These are phyloP conservation scores for Opisthocomus hoazin DNA, from an alignment of 2,113 vertebrate genomes.

Conservation along the genomic window DNA sequence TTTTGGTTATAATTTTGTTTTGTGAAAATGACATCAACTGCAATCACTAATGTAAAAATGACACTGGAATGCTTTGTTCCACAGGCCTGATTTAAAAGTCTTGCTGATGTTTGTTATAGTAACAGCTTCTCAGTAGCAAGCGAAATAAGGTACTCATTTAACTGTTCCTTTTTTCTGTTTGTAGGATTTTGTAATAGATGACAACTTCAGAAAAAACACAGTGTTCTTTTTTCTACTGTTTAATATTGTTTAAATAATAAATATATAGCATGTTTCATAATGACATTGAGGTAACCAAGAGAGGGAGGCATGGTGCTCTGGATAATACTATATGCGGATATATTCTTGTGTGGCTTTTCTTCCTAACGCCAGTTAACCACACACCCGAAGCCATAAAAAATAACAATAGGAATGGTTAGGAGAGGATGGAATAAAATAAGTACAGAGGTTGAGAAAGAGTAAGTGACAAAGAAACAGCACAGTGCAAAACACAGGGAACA, in stretches of 20 bases:
- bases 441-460: not conserved
- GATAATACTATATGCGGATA: not conserved
- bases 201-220: not conserved
- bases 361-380: not conserved
- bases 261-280: not conserved
- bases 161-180: slow-evolving; percentile 40
- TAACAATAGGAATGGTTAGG: not conserved
- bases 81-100: slow-evolving; percentile 50
- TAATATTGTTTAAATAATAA: slow-evolving; percentile 14
- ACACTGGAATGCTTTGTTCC: slow-evolving; percentile 71
- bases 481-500: not conserved
- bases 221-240: not conserved
- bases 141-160: slow-evolving; percentile 27
- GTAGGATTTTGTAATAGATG: not conserved
- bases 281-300: not conserved
- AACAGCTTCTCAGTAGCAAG: slow-evolving; percentile 30
- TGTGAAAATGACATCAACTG: slow-evolving; percentile 91
- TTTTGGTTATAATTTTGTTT: slow-evolving; percentile 91
- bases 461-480: not conserved
- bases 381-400: slow-evolving; percentile 14
- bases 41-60: slow-evolving; percentile 78
- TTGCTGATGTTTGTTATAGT: not conserved
- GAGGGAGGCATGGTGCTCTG: not conserved
- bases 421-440: not conserved
- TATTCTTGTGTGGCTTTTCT: slow-evolving; percentile 6